phyloP scores from a whole-genome alignment of 2,797 vertebrate species.

The Glossophaga mutica region DNA sequence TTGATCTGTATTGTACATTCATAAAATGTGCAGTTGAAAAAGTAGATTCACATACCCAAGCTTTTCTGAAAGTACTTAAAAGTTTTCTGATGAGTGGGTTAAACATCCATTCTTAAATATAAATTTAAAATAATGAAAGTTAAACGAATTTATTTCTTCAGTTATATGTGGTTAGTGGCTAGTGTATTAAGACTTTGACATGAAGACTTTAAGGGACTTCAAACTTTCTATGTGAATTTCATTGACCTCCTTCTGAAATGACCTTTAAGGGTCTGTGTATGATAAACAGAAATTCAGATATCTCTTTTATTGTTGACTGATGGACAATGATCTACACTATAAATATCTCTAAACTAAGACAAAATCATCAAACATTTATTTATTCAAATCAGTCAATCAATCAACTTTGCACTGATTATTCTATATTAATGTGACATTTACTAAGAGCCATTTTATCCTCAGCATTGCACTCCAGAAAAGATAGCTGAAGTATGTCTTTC shows the following conservation, averaged over 20 bases:
- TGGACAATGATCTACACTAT: background rate
- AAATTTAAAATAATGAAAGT: conserved; percentile 1
- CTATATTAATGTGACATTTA: background rate
- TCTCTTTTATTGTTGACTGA: background rate
- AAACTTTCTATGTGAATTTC: background rate
- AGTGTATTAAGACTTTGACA: background rate
- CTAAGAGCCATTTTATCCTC: background rate
- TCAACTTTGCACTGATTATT: background rate
- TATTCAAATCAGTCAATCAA: background rate
- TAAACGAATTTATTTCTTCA: background rate
- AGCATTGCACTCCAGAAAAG: background rate
- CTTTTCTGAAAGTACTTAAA: background rate
- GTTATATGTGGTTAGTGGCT: background rate
- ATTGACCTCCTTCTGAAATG: background rate
- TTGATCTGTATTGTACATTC: background rate
- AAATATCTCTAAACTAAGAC: background rate
- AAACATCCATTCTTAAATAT: background rate
- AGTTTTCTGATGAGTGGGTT: background rate
- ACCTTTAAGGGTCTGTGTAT: background rate
- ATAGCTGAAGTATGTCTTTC: background rate
- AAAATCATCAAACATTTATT: background rate
- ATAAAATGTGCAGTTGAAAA: background rate
- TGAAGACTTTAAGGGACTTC: background rate
- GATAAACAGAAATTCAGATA: background rate
- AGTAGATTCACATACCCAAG: background rate